Evolutionary conservation across 2,113 vertebrate genomes (phyloP).

Genomic region (Pseudonaja textilis): DNA sequence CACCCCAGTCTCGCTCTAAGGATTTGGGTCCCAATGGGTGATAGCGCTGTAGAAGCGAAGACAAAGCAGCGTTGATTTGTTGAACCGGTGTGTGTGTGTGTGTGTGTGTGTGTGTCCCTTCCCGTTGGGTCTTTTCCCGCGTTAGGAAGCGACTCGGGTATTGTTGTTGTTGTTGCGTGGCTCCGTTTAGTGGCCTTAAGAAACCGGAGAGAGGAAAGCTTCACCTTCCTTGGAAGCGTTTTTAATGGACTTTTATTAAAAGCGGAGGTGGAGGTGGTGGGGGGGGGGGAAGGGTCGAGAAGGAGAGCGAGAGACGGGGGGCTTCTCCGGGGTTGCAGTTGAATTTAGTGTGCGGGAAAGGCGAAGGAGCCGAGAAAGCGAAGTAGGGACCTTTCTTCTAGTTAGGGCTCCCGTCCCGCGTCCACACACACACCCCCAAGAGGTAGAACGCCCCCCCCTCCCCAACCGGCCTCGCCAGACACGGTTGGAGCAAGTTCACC

Average conservation of each 20-base stretch:
- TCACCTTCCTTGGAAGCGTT: conserved; percentile 82
- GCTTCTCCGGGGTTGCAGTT: background rate
- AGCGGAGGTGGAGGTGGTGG: conserved; percentile 73
- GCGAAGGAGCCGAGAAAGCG: background rate
- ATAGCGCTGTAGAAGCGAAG: conserved; percentile 58
- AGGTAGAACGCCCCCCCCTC: background rate
- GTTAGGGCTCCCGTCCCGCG: background rate
- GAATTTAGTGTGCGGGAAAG: background rate
- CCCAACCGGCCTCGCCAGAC: background rate
- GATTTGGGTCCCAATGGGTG: background rate
- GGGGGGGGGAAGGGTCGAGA: conserved; percentile 70
- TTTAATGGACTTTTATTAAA: conserved; percentile 90
- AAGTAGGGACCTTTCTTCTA: conserved; percentile 19
- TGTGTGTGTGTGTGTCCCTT: too few species aligned
- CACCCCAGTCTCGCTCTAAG: conserved; percentile 51
- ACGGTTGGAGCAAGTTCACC: background rate
- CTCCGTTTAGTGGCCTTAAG: conserved; percentile 75
- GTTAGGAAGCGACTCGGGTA: conserved; percentile 73
- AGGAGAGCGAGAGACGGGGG: conserved; percentile 22
- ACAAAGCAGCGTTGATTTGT: conserved; percentile 70
- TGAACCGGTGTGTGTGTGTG: too few species aligned
- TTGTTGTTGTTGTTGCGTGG: conserved; percentile 73
- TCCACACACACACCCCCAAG: background rate
- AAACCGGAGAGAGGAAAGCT: conserved; percentile 78
- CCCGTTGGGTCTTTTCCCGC: conserved; percentile 49